phyloP scores from a whole-genome alignment of 92 coral and sea anemone species.

The Porites lobata region DNA sequence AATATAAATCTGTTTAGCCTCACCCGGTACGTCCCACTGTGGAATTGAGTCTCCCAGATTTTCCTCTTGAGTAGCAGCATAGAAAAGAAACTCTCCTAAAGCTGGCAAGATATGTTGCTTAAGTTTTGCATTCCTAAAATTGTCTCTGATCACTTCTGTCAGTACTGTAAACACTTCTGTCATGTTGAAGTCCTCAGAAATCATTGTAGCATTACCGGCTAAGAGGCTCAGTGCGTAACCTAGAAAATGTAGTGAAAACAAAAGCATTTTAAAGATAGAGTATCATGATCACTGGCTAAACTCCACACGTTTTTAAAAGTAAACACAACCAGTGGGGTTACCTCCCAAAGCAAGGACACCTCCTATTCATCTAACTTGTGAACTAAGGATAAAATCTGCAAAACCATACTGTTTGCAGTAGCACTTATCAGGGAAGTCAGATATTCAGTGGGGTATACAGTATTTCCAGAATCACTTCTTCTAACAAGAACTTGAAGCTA shows the following conservation, averaged over 20 bases:
- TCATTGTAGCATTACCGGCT: constrained; percentile 96
- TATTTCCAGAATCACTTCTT: no score
- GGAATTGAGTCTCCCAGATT: constrained; percentile 78
- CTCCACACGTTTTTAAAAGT: no score
- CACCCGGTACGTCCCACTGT: constrained; percentile 98
- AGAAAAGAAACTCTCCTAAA: constrained; percentile 96
- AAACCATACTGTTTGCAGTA: no score
- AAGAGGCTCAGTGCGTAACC: constrained; percentile 88
- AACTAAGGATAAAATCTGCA: no score
- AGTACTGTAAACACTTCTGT: constrained; percentile 89
- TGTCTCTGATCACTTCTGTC: constrained; percentile 95
- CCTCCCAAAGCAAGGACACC: no score
- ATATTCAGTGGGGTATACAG: no score
- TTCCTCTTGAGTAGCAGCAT: constrained; percentile 99
- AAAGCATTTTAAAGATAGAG: neutral
- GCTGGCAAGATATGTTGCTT: constrained; percentile 95
- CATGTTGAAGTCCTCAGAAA: constrained; percentile 96
- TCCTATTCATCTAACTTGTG: no score
- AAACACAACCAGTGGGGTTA: no score
- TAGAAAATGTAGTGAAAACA: neutral
- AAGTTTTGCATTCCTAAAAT: constrained; percentile 91
- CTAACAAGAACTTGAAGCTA: no score
- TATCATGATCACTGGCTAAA: no score
- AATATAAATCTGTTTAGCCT: neutral
- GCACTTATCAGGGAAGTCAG: no score